Base-by-base conservation (phyloP, 2,113 vertebrate species). In the Pedetes capensis region DNA sequence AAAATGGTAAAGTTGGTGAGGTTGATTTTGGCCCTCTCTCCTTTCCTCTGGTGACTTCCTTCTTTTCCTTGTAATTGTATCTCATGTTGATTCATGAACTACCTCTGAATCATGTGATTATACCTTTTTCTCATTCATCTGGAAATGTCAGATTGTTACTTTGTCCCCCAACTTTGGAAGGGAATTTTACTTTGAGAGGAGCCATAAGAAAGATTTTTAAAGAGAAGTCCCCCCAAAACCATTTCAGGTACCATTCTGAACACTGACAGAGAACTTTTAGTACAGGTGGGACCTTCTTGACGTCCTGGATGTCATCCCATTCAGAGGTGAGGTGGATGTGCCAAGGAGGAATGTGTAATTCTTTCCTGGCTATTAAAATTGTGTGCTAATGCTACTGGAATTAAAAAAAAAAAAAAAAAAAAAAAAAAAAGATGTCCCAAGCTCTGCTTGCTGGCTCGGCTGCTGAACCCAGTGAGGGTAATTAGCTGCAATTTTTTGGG, bases 101-200 rank as follows among this genome's bases (percentile, higher is more conserved):
- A 44, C 39, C 27, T 80, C 44, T 79, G 29, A 64, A 11, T 59
- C 74, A n/a, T 5, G 32, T 47, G 17, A 51, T 66, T 83, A 34
- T 57, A 66, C 23, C 59, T 92, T n/a, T n/a, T n/a, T n/a, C n/a
- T n/a, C 75, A n/a, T 72, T 78, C 63, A 61, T 32, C 4, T 22
- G 72, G 32, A 80, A 32, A 74, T 55, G n/a, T 39, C 47, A 61
- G 57, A 44, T 66, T 34, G 39, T 47, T 37, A 27, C 57, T 16
- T 11, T 83, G 49, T n/a, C 14, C 57, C 29, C 34, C 10, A 11
- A 57, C n/a, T 78, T 57, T 53, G n/a, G 64, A 59, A 88, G 78
- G 53, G 42, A 42, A n/a, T 61, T 96, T 86, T 63, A 71, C 44
- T 76, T 83, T 74, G 76, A 91, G 61, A 87, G 63, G 71, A 53